Evolutionary conservation across 2,113 vertebrate species (phyloP).

Genomic region (Catharus bicknelli): DNA sequence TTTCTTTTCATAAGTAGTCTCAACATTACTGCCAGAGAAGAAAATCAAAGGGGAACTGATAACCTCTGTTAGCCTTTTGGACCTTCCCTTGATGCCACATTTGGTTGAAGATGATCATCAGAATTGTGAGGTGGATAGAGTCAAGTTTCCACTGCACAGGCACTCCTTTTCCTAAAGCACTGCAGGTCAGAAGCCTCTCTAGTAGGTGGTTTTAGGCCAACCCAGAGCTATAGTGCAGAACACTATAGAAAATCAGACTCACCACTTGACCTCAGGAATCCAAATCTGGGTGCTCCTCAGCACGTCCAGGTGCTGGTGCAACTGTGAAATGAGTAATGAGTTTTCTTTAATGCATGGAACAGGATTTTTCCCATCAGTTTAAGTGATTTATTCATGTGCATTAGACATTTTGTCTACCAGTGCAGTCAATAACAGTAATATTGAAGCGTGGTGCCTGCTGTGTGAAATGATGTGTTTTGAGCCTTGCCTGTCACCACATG

Average conservation of each 20-base stretch:
- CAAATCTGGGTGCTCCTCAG: neutral
- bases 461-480: neutral
- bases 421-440: neutral
- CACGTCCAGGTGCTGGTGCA: neutral
- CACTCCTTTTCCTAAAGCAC: neutral
- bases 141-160: neutral
- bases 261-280: neutral
- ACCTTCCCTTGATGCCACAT: neutral
- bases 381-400: neutral
- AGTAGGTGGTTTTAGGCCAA: neutral
- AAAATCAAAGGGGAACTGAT: neutral
- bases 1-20: neutral
- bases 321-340: neutral
- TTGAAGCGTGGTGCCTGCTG: neutral
- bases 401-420: neutral
- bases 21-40: neutral
- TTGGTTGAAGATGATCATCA: neutral
- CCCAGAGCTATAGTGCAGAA: neutral
- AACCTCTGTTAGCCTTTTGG: neutral
- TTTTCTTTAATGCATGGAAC: neutral
- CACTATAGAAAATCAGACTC: neutral
- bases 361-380: neutral
- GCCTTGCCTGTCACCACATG: neutral
- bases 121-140: accelerated
- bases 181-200: neutral